phyloP scores from a whole-genome alignment of 2,113 vertebrate species.

The Pica pica region DNA sequence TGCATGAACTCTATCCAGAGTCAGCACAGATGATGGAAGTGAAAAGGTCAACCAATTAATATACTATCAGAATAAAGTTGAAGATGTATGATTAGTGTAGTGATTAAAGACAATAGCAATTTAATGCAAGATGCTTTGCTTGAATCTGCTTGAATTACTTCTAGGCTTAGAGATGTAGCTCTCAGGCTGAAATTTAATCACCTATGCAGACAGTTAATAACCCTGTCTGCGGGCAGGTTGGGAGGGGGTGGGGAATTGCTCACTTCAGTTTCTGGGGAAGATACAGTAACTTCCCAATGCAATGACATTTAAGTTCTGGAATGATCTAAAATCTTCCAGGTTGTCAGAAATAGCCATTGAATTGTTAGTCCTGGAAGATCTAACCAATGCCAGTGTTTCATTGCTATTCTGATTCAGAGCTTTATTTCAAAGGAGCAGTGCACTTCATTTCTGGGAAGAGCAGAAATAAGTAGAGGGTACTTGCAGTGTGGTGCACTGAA shows the following conservation, averaged over 20 bases:
- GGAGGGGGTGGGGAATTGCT: background rate
- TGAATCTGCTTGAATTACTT: conserved; percentile 21
- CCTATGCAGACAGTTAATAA: conserved; percentile 21
- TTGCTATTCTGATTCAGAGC: background rate
- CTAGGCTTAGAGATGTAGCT: background rate
- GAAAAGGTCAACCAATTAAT: conserved; percentile 31
- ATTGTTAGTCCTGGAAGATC: background rate
- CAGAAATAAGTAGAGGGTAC: background rate
- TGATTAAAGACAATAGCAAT: background rate
- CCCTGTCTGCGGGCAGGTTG: background rate
- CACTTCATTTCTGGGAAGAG: background rate
- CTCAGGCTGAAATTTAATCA: conserved; percentile 7
- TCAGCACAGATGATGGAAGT: background rate
- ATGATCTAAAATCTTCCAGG: background rate
- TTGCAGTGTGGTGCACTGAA: background rate
- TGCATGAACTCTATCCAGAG: background rate
- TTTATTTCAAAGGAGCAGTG: background rate
- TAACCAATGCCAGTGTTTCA: background rate
- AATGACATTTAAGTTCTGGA: background rate
- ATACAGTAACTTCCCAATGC: background rate
- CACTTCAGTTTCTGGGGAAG: background rate
- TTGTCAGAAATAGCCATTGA: background rate
- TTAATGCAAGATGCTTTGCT: background rate
- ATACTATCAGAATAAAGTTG: conserved; percentile 4
- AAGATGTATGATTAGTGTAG: background rate